Base-by-base conservation (phyloP, 2,113 vertebrate genomes). In the Boulengeromyrus knoepffleri region DNA sequence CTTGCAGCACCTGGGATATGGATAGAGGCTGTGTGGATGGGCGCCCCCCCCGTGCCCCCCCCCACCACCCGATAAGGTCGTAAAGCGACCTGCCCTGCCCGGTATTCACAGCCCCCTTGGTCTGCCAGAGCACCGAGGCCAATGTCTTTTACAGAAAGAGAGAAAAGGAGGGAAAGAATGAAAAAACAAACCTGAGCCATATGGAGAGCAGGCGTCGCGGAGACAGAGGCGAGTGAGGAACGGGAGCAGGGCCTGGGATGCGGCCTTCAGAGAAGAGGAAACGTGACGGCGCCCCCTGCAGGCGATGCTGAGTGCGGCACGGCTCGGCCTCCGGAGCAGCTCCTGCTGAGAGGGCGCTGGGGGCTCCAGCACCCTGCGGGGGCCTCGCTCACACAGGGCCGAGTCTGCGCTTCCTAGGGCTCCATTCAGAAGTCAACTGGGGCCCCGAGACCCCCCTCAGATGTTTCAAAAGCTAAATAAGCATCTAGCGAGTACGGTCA, bases 71-170 rank as follows among this genome's bases (percentile, higher is more conserved):
- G 85, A 89, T 91, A 90, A 89, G 89, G 80, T 56, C 77, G 83
- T 92, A 91, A 92, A 92, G 93, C 92, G 3, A 93, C 90, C 91
- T 84, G 83, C 92, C 39, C 90, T 92, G 84, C 90, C 42, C 86
- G 17, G 91, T 92, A 94, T 92, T 94, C 94, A 94, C 92, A 94
- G 93, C 53, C 45, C n/a, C 83, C 52, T 87, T 62, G 89, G 90
- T 90, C 89, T 88, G 88, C 90, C 56, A 85, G 84, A 53, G 83
- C 88, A 90, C 89, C 90, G 53, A 90, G 50, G 70, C 89, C 87
- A 56, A 39, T 66, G 49, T 90, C 45, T 87, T 89, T 83, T 53
- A 50, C 36, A 80, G 74, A 88, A n/a, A 87, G 70, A 80, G 19
- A 53, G 9, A 56, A 87, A 56, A 42, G n/a, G 50, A 21, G 21